Percentiles rank a stretch among this genome's conserved stretches.
Conservation (phyloP, 2,888 invertebrate species). For the Pemphredon lugubris region DNA sequence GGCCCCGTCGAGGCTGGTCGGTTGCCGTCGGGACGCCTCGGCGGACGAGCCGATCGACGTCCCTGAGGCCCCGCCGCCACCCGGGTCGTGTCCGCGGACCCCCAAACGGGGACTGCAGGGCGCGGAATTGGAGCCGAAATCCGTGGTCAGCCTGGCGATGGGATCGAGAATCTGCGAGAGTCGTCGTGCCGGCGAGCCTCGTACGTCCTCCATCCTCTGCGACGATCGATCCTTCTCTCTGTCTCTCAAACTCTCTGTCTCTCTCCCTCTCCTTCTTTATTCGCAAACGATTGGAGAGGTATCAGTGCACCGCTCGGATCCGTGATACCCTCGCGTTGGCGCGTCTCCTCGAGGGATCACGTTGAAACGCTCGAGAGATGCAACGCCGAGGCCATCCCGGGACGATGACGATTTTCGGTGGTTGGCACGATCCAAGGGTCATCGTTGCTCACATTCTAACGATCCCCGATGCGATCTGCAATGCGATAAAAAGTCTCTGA, state of each 20-base stretch:
- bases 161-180: constrained; percentile 93
- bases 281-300: constrained; percentile 11
- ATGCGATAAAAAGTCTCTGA: constrained; percentile 19
- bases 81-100: constrained; percentile 73
- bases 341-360: constrained; percentile 49
- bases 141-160: constrained; percentile 84
- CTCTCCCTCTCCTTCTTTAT: background rate
- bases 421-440: constrained; percentile 50
- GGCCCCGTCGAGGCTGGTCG: constrained; percentile 78
- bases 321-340: constrained; percentile 31
- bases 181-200: constrained; percentile 85
- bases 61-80: background rate
- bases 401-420: constrained; percentile 40
- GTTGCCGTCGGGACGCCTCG: constrained; percentile 71
- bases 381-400: constrained; percentile 53
- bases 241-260: constrained; percentile 1
- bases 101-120: constrained; percentile 80
- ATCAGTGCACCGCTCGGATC: constrained; percentile 51
- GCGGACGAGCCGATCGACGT: background rate
- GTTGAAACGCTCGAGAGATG: constrained; percentile 45
- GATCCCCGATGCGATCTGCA: constrained; percentile 49
- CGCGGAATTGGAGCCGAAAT: constrained; percentile 83
- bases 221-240: constrained; percentile 6
- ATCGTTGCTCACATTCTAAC: constrained; percentile 54
- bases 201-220: constrained; percentile 76